Base-by-base conservation (phyloP, 2,888 invertebrate genomes). In the Microctonus brassicae region DNA sequence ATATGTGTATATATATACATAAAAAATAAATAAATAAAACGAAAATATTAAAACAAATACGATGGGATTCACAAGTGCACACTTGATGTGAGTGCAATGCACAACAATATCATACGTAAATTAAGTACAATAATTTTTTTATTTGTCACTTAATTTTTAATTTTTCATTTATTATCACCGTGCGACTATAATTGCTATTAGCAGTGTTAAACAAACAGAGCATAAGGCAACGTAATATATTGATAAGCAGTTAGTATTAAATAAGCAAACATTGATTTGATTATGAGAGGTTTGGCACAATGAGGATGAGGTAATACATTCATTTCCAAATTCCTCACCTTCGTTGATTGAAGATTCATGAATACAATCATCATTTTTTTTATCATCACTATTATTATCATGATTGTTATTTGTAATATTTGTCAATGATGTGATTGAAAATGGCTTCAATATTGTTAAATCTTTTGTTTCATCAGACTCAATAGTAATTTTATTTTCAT, bases 161-260 rank as follows among this genome's bases (percentile, higher is more conserved):
- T 10, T 22, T 58, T n/a, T 20, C n/a, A 47, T 47, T 47, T 47
- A 20, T 47, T 17, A 47, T 83, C 81, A 83, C 79, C 80, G 81
- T 81, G 83, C 83, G 75, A 78, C 79, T 77, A 82, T 76, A 73
- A 80, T 81, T 75, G 83, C 84, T 82, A 85, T 77, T 80, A 85
- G 81, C 83, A 85, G 80, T 82, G 82, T 83, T 80, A 85, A 80
- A 76, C 83, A 79, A 79, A 84, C 81, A 76, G 83, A 82, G 76
- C 84, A 82, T 79, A 85, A 76, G 74, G 83, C 80, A 79, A 83
- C 77, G 69, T 78, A 77, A 71, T 81, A 81, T 69, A 79, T 77
- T 74, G 83, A 84, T 81, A 85, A 76, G 79, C 81, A 75, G 81
- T 86, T 85, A 84, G 84, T 85, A 75, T 82, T 78, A 77, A 79